Evolutionary conservation across 2,888 invertebrate species (phyloP).

Genomic region (Erebia ligea): DNA sequence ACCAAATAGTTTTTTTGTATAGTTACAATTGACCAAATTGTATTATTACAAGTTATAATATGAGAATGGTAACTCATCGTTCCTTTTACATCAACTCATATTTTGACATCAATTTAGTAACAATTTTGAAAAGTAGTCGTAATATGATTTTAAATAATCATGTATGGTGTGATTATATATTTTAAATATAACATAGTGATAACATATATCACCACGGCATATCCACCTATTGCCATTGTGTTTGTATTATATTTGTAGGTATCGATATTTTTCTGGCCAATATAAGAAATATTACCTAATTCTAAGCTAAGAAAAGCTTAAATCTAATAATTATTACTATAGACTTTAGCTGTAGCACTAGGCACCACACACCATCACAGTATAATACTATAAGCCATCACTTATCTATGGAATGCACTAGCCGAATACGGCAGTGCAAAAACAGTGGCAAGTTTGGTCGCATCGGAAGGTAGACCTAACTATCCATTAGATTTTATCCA

Average conservation of each 20-base stretch:
- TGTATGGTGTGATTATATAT: slow-evolving; percentile 22
- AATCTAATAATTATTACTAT: neutral
- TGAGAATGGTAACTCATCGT: neutral
- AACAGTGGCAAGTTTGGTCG: no score
- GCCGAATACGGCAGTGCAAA: no score
- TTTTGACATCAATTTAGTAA: neutral
- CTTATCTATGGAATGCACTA: no score
- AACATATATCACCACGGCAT: slow-evolving; percentile 26
- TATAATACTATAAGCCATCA: no score
- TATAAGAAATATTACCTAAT: neutral
- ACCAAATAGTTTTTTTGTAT: neutral
- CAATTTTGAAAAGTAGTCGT: slow-evolving; percentile 3
- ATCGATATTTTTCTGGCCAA: slow-evolving; percentile 9
- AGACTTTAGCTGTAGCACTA: neutral
- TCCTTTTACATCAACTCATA: neutral
- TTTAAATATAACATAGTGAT: neutral
- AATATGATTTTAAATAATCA: neutral
- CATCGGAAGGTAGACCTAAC: no score
- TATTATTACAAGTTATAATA: no score
- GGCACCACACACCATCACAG: no score
- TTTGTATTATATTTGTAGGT: slow-evolving; percentile 30
- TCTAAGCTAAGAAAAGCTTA: neutral
- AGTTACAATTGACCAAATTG: neutral
- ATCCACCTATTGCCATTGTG: slow-evolving; percentile 32
- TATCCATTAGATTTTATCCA: no score